Evolutionary conservation across 2,113 vertebrate genomes (phyloP), one percentile per base, ranked within the genome.

Genomic region (Poeciliopsis occidentalis): DNA sequence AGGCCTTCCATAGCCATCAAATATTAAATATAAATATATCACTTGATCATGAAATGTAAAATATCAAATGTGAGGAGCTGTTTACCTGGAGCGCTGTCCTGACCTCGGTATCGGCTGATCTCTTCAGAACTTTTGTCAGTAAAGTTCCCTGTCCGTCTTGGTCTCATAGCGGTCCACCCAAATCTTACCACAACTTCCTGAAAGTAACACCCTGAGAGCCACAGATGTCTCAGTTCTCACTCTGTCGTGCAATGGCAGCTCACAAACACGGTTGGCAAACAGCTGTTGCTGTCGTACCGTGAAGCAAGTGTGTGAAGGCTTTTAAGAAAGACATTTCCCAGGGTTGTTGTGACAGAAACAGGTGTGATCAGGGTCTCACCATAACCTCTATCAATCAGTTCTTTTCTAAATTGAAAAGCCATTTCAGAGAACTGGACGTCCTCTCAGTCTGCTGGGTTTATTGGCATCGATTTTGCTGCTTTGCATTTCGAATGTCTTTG

Each of bases 111-210:
- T 72, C 32, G 0, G 65, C 69, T 66, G 13, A 72, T 34, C 24
- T 39, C 62, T 12, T 60, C 22, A n/a, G 27, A 57, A 22, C 3
- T 24, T 27, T 39, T 79, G 12, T 79, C 65, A 8, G 78, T 63
- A 60, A 73, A 68, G 51, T 34, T 8, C 10, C 15, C 24, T 19
- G 26, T 67, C 57, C 4, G 32, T 30, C 64, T 37, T 37, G 34
- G 34, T 12, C 68, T 34, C 67, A 71, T 60, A 32, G 19, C 0
- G 26, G 24, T n/a, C 75, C 44, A 31, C 15, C 65, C 31, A 22
- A 57, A 47, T 39, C 5, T 61, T 22, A 86, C 85, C 88, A 71
- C 90, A 89, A 27, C 87, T 91, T 92, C 90, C 86, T 67, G 73
- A 87, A 84, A 86, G 0, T 1, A 63, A 80, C 57, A 31, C 80